phyloP scores from a whole-genome alignment of 2,797 vertebrate genomes.

The Paramormyrops hopkinsi region DNA sequence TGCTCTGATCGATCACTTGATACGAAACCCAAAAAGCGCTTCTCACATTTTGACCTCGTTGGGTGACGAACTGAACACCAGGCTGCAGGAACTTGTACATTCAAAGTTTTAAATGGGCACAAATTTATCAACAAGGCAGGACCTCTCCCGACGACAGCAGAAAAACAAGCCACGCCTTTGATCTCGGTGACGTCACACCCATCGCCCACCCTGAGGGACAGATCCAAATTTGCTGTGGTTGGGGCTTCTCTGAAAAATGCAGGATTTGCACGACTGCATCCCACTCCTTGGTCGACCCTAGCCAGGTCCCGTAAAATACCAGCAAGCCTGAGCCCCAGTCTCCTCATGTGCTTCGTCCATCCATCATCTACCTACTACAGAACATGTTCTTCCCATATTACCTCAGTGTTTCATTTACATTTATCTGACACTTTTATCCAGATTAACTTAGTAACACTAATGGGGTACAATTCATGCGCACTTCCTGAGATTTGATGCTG shows the following conservation, averaged over 20 bases:
- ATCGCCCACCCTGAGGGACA: slow-evolving; percentile 56
- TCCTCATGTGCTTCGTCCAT: neutral
- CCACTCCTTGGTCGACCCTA: slow-evolving; percentile 64
- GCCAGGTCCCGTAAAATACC: slow-evolving; percentile 63
- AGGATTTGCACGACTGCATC: slow-evolving; percentile 65
- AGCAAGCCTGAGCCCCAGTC: slow-evolving; percentile 17
- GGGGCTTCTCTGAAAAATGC: slow-evolving; percentile 62
- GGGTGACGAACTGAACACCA: neutral
- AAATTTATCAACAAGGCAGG: neutral
- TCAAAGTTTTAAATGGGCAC: neutral
- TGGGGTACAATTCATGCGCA: neutral
- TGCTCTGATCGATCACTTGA: neutral
- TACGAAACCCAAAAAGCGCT: neutral
- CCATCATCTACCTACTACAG: neutral
- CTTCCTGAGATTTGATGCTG: neutral
- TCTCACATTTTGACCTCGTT: neutral
- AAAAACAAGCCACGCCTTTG: slow-evolving; percentile 34
- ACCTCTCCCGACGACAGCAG: slow-evolving; percentile 38
- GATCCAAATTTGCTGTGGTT: slow-evolving; percentile 69
- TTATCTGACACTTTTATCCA: neutral
- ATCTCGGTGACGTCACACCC: too few species aligned
- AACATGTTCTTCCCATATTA: neutral
- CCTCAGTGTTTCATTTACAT: neutral
- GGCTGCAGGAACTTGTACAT: neutral
- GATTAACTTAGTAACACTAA: neutral